Evolutionary conservation across 2,888 invertebrate genomes (phyloP).

Genomic region (Metacarcinus magister): DNA sequence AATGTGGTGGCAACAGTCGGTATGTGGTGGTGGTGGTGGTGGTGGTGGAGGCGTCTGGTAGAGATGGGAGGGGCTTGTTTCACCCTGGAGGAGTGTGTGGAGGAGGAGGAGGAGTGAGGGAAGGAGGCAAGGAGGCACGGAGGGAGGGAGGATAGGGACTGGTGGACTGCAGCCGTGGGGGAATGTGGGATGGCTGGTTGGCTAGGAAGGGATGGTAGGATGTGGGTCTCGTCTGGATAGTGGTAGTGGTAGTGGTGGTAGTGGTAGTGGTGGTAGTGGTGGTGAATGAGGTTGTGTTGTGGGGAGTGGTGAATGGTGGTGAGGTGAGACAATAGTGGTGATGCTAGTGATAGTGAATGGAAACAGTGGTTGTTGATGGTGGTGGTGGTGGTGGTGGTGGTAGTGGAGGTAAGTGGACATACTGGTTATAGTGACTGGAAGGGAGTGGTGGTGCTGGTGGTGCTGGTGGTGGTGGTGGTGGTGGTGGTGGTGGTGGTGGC

Average conservation of each 20-base stretch:
- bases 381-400: background rate
- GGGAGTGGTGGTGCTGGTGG: too few relatives aligned
- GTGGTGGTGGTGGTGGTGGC: slow-evolving; percentile 16
- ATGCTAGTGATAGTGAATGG: background rate
- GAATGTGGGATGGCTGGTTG: background rate
- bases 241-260: background rate
- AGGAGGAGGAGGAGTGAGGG: background rate
- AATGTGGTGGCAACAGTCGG: slow-evolving; percentile 48
- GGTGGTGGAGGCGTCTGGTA: slow-evolving; percentile 19
- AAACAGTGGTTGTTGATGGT: background rate
- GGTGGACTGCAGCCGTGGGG: slow-evolving; percentile 17
- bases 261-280: background rate
- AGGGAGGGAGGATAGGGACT: background rate
- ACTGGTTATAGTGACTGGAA: slow-evolving; percentile 2
- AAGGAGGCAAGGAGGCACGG: background rate
- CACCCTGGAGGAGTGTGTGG: slow-evolving; percentile 17
- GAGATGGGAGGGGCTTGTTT: slow-evolving; percentile 21
- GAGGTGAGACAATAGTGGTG: background rate
- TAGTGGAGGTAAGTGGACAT: background rate
- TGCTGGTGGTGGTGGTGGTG: background rate
- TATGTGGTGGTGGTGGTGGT: slow-evolving; percentile 27
- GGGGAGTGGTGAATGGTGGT: background rate
- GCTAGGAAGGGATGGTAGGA: background rate
- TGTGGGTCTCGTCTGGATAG: background rate
- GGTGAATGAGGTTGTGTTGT: background rate